Percentiles rank a stretch among this genome's conserved stretches.
Evolutionary conservation across 2,113 vertebrate species (phyloP).

Genomic region (Galeopterus variegatus): DNA sequence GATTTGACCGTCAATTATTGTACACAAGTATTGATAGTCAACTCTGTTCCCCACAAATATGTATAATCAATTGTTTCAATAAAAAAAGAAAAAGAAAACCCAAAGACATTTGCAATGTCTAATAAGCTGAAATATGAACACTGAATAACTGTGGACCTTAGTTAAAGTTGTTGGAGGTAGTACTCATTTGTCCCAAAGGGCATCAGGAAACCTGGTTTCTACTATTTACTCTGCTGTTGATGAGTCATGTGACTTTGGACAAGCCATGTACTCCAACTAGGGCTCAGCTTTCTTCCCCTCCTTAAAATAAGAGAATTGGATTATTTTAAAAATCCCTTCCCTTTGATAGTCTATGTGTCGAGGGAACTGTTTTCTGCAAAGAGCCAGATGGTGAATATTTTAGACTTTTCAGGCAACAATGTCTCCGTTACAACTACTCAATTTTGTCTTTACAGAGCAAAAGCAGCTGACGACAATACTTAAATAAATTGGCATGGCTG

Average conservation of each 20-base stretch:
- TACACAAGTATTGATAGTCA: too few relatives aligned
- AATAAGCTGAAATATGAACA: not conserved
- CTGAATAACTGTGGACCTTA: not conserved
- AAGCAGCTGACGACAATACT: slow-evolving; percentile 6
- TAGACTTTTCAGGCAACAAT: not conserved
- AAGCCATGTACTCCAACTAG: not conserved
- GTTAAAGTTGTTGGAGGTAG: slow-evolving; percentile 9
- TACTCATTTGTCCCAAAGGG: not conserved
- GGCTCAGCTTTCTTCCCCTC: not conserved
- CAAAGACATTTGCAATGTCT: not conserved
- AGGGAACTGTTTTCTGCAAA: slow-evolving; percentile 1
- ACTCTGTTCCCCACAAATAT: too few relatives aligned
- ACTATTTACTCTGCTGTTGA: not conserved
- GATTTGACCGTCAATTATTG: too few relatives aligned
- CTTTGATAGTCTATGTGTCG: not conserved
- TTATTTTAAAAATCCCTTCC: slow-evolving; percentile 22
- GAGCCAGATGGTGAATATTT: slow-evolving; percentile 6
- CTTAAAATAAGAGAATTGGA: not conserved
- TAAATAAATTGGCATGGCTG: slow-evolving; percentile 17
- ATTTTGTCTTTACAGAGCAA: not conserved
- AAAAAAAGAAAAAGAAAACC: not conserved
- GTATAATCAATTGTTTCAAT: too few relatives aligned
- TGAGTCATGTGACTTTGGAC: not conserved
- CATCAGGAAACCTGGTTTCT: not conserved
- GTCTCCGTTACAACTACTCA: slow-evolving; percentile 2